phyloP scores from a whole-genome alignment of 1,140 invertebrate genomes.

The Diorhabda elongata region DNA sequence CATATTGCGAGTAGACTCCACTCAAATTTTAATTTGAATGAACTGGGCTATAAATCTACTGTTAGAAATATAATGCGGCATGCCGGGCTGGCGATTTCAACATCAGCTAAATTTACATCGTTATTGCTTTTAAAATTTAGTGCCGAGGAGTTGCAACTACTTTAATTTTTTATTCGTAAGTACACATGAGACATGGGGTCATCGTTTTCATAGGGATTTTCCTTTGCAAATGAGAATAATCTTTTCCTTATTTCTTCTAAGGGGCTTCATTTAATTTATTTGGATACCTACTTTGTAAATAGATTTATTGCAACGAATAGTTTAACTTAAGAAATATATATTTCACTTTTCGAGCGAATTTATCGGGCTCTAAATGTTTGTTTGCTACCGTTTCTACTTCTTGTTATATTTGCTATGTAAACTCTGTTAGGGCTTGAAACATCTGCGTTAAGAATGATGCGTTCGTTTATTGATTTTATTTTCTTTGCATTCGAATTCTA shows the following conservation, averaged over 20 bases:
- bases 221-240: neutral
- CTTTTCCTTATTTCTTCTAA: neutral
- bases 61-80: conserved; percentile 36
- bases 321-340: neutral
- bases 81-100: conserved; percentile 32
- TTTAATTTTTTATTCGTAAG: conserved; percentile 9
- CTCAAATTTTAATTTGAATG: conserved; percentile 43
- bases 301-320: too few relatives aligned
- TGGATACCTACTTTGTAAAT: too few relatives aligned
- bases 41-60: conserved; percentile 34
- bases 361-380: neutral
- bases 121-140: conserved; percentile 27
- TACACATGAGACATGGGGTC: conserved; percentile 1
- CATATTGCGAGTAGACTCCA: conserved; percentile 31
- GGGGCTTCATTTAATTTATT: neutral
- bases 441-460: too few relatives aligned
- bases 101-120: conserved; percentile 25
- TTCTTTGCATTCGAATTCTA: too few relatives aligned
- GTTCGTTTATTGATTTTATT: too few relatives aligned
- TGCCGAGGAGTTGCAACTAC: conserved; percentile 19
- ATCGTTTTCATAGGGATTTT: neutral
- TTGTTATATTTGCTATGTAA: too few relatives aligned
- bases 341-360: neutral
- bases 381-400: too few relatives aligned
- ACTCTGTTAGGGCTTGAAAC: too few relatives aligned